Conservation (phyloP, 2,113 vertebrate genomes). For the Microcebus lehilahytsara region DNA sequence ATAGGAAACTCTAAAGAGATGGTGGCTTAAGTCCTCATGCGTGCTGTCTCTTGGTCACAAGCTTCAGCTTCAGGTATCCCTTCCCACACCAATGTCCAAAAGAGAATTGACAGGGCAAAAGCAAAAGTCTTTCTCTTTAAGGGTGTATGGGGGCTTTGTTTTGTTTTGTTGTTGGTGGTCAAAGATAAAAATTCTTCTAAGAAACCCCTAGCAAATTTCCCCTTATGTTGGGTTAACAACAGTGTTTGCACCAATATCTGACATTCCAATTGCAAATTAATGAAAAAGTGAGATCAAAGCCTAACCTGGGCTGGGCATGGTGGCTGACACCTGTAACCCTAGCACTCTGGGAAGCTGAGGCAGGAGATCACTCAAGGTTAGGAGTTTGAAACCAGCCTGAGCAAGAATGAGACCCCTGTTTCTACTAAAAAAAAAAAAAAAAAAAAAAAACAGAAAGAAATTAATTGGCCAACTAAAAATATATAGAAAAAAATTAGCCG, state of each 20-base stretch:
- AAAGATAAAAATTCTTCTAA: neutral
- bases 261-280: neutral
- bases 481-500: too few species aligned
- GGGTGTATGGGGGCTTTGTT: neutral
- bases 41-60: neutral
- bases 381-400: too few species aligned
- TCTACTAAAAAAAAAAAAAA: too few species aligned
- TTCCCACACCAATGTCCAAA: neutral
- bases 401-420: too few species aligned
- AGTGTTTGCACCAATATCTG: neutral
- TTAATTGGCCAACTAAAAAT: too few species aligned
- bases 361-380: too few species aligned
- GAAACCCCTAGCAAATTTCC: neutral
- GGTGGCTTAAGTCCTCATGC: neutral
- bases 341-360: too few species aligned
- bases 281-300: constrained; percentile 8
- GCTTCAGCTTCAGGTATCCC: neutral
- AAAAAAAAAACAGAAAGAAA: too few species aligned
- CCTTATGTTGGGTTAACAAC: neutral
- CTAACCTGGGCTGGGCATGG: neutral
- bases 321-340: too few species aligned
- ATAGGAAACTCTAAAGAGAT: neutral
- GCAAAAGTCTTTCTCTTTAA: neutral
- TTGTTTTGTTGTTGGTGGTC: neutral
- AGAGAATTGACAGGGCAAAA: neutral